These are phyloP conservation scores for Drosophila varians DNA, from an alignment of 1,140 invertebrate genomes.

Conservation along the genomic window DNA sequence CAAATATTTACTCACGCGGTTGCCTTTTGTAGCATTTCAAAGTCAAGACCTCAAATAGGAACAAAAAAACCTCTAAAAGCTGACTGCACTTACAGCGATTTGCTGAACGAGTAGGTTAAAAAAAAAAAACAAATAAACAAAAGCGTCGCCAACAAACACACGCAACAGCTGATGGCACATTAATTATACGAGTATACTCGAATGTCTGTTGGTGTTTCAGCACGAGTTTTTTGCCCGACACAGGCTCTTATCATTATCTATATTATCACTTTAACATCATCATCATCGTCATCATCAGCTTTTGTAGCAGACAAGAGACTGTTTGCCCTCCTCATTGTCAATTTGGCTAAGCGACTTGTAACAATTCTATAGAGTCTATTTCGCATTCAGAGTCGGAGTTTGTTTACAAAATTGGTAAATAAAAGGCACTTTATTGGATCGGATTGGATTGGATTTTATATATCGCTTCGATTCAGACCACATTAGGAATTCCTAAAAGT, in stretches of 20 bases:
- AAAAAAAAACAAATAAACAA: conserved; percentile 2
- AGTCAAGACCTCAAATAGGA: conserved; percentile 13
- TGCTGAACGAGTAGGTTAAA: conserved; percentile 25
- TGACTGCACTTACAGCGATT: conserved; percentile 32
- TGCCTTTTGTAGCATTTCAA: conserved; percentile 19
- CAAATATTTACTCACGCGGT: conserved; percentile 25
- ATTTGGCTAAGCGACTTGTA: neutral
- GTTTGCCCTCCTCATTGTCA: neutral
- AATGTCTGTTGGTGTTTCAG: neutral
- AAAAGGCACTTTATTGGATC: too few species aligned
- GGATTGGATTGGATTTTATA: too few species aligned
- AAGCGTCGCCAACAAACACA: conserved; percentile 9
- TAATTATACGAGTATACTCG: neutral
- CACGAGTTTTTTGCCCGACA: neutral
- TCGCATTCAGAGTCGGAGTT: too few species aligned
- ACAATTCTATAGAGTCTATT: too few species aligned
- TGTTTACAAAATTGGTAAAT: too few species aligned
- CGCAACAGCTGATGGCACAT: conserved; percentile 35
- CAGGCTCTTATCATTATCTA: conserved; percentile 2
- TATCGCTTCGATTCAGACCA: too few species aligned
- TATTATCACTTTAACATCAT: neutral
- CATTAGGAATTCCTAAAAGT: too few species aligned
- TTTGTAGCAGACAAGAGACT: neutral
- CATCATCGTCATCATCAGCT: neutral
- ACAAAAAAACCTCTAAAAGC: conserved; percentile 3